Conservation (phyloP, 64 coral and sea anemone species). For the Montipora foliosa region DNA sequence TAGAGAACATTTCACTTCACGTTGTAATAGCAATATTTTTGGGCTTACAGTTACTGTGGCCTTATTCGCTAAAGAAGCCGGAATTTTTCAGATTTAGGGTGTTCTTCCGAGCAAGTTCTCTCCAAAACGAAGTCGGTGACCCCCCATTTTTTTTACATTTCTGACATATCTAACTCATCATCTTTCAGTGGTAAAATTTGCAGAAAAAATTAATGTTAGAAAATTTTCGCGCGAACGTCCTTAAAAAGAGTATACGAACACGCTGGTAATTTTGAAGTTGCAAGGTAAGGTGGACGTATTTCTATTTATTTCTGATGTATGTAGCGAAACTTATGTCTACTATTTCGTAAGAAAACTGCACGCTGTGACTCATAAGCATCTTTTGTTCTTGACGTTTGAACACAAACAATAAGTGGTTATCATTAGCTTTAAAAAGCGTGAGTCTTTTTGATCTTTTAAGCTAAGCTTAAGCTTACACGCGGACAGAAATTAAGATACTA, state of each 20-base stretch:
- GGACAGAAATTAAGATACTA: conserved; percentile 11
- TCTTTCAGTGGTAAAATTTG: too few species aligned
- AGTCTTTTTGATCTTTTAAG: neutral
- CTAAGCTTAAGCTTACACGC: neutral
- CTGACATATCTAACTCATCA: too few species aligned
- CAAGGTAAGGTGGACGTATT: conserved; percentile 5
- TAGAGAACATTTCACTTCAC: too few species aligned
- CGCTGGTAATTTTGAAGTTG: conserved; percentile 5
- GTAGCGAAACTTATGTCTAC: neutral
- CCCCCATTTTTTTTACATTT: too few species aligned
- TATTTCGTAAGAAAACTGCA: neutral
- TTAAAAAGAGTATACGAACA: neutral
- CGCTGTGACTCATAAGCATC: neutral
- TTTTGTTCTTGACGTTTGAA: neutral
- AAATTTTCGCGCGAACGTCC: too few species aligned
- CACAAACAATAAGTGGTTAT: neutral
- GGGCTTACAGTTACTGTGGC: too few species aligned
- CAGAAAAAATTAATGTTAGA: too few species aligned
- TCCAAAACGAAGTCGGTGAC: too few species aligned
- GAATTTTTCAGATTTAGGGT: too few species aligned
- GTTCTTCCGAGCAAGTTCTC: too few species aligned
- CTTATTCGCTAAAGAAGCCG: too few species aligned
- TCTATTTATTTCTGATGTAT: conserved; percentile 16
- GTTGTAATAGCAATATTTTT: too few species aligned
- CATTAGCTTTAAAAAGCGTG: neutral